Evolutionary conservation across 1,140 invertebrate species (phyloP), one percentile per base, ranked within the genome.

Genomic region (Meloidogyne hapla): DNA sequence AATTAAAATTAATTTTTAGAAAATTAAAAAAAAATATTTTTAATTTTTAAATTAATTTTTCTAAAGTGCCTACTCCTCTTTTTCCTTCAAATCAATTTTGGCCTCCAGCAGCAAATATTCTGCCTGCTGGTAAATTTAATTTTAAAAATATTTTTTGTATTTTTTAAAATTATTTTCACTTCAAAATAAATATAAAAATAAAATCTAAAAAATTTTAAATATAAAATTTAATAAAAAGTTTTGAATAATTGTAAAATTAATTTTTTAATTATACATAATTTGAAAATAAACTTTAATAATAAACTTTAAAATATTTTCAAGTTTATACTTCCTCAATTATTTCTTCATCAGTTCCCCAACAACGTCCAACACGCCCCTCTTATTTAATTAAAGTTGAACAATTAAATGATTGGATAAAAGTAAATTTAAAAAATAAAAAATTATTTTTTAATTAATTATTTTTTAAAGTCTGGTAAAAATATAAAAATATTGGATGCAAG

Each of bases 401-500:
- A 23, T 62, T 78, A 45, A 76, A 72, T 77, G 62, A 45, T 26
- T 79, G 66, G 69, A 78, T 79, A 5, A 79, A 25, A 28, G 78
- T 66, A n/a, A 28, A 26, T 21, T 40, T 15, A n/a, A 40, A 26
- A 13, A 25, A 21, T 12, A 77, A 21, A 68, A 33, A 61, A 42
- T 15, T 23, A 25, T 21, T 42, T 25, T 79, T 13, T 6, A 23
- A 21, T n/a, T n/a, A n/a, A n/a, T 65, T n/a, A 6, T 33, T 42
- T 18, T 26, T 48, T 48, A 71, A 33, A 79, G 77, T 48, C 73
- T 21, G 33, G 74, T n/a, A 62, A 70, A 66, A 62, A 25, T 4
- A 77, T 80, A 28, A 71, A 72, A 61, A 33, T 80, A 13, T 26
- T 80, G 28, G 79, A 80, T 63, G 79, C 79, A 25, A 80, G 77